Evolutionary conservation across 2,888 invertebrate species (phyloP), one percentile per base, ranked within the genome.

Genomic region (Tipula confusa): DNA sequence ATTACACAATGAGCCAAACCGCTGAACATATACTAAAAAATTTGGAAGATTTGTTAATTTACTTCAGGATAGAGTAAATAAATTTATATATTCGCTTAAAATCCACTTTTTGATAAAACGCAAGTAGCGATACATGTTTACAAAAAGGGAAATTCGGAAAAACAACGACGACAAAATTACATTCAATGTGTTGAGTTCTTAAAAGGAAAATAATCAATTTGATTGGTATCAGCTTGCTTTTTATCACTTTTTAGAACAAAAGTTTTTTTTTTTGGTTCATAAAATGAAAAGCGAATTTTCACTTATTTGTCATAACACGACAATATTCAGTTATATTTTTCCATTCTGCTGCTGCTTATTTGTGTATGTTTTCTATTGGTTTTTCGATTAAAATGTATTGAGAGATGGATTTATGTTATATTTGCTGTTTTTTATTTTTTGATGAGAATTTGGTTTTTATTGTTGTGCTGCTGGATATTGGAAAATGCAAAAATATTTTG

Each of bases 201-300:
- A 64, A 64, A 64, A 64, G 64, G 64, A 64, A 64, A 64, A 64
- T 64, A 64, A 64, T 64, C 64, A 64, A 64, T 64, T 64, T 64
- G 64, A 64, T 64, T 64, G 64, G 64, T 64, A 64, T 64, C 64
- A 64, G 64, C 64, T 64, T 64, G 64, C 64, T 64, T 64, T 64
- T 64, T 64, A 64, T 64, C 64, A 64, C 64, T 64, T 64, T 64
- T 64, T 64, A 64, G 64, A 64, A 64, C 64, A 3, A 24, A 24
- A 64, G 11, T 13, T 64, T 64, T 64, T 64, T 64, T 64, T 64
- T 64, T 64, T 64, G 64, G 64, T 64, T 24, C 64, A 64, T 64
- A 64, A 64, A 64, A 64, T 64, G 64, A 64, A 64, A 64, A 64
- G 24, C 64, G 64, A 64, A 64, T 64, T 64, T 64, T 64, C 64